Base-by-base conservation (phyloP, 1,140 invertebrate genomes). In the Heliconius hewitsoni region DNA sequence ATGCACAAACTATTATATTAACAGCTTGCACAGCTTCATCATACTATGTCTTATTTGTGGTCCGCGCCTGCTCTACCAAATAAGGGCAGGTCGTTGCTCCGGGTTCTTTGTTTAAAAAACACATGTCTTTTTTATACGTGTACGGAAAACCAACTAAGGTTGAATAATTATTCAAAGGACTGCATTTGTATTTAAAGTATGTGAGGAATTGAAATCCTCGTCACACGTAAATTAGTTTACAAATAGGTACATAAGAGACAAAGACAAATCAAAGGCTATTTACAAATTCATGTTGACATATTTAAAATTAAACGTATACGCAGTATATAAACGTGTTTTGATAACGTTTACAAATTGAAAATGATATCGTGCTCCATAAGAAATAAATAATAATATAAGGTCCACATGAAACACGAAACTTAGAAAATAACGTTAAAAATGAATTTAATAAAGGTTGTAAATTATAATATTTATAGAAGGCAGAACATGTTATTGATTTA, bases 31-130 rank as follows among this genome's bases (percentile, higher is more conserved):
- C 76, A 81, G 70, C 80, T 76, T 76, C 80, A 76, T 81, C 80
- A 81, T 78, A 78, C 82, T 84, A 83, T 86, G 84, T 87, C 84
- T 87, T 85, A 86, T 90, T 84, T 79, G 84, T 88, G 86, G 86
- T 90, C 83, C 79, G 83, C 89, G 86, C 87, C 89, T 86, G 79
- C 86, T 92, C 88, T 83, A 85, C 91, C 92, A 90, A 94, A 94
- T 94, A 94, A 92, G 92, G 92, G 89, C 88, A 92, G 92, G 92
- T 94, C 92, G 88, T 90, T 92, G 91, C 87, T 84, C 92, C 85
- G 86, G 73, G 83, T 74, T 89, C 91, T 92, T 94, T 93, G 91
- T 94, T 94, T 89, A 90, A 92, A 93, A 92, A 92, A 90, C 88
- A 91, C 86, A 89, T 87, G 88, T 90, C 89, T 90, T 84, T 83